Evolutionary conservation across 2,797 vertebrate genomes (phyloP).

Genomic region (Acropternis orthonyx): DNA sequence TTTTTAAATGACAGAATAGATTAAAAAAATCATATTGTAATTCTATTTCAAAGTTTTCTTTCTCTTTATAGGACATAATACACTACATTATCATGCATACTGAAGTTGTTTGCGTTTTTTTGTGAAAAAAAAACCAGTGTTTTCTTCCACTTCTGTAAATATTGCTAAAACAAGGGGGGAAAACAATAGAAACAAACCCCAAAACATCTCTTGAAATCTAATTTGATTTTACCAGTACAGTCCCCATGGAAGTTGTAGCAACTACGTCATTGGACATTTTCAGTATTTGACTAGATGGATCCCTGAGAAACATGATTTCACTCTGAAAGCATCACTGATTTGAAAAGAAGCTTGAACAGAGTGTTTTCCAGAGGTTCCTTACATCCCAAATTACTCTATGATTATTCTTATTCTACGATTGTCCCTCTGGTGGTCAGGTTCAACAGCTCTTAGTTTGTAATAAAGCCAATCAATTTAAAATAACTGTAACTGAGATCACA

Average conservation of each 20-base stretch:
- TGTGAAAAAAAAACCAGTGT: neutral
- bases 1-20: neutral
- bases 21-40: neutral
- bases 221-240: neutral
- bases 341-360: neutral
- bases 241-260: neutral
- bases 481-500: neutral
- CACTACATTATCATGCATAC: neutral
- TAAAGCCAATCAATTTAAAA: neutral
- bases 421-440: neutral
- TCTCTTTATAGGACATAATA: neutral
- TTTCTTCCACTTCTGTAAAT: neutral
- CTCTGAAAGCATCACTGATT: neutral
- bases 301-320: neutral
- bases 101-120: neutral
- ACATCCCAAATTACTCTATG: neutral
- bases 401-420: neutral
- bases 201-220: neutral
- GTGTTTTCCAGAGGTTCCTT: neutral
- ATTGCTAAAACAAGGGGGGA: rapidly evolving
- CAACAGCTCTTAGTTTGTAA: neutral
- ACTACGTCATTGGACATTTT: neutral
- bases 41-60: neutral
- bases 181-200: rapidly evolving
- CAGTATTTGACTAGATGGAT: neutral